Conservation (phyloP, 2,888 invertebrate genomes). For the Chalcosyrphus nemorum region DNA sequence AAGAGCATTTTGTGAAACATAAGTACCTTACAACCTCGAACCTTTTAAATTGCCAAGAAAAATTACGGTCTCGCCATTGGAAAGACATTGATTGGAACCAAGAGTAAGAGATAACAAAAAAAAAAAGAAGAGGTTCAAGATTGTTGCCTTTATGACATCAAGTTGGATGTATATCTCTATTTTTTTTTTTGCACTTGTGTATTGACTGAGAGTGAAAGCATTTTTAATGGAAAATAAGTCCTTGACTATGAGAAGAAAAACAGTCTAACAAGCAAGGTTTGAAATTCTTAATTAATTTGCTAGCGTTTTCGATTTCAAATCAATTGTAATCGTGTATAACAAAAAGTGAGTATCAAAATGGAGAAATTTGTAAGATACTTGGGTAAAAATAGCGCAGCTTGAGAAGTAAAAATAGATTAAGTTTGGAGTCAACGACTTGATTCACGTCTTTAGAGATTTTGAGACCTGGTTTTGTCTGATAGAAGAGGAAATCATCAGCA, state of each 20-base stretch:
- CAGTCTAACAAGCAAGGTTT: not conserved
- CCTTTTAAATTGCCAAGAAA: constrained; percentile 44
- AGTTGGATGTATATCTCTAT: not conserved
- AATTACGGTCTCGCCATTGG: constrained; percentile 13
- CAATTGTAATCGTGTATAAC: not conserved
- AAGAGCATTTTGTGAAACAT: not conserved
- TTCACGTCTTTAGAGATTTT: too few relatives aligned
- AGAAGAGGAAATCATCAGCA: too few relatives aligned
- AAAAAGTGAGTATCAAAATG: too few relatives aligned
- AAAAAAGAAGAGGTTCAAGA: not conserved
- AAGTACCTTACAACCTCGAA: constrained; percentile 18
- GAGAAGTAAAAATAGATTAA: too few relatives aligned
- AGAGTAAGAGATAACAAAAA: constrained; percentile 1
- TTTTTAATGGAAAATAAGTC: constrained; percentile 29
- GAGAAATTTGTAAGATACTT: too few relatives aligned
- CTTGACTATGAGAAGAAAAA: not conserved
- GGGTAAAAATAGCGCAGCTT: too few relatives aligned
- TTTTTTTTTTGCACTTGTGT: not conserved
- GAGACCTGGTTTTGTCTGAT: too few relatives aligned
- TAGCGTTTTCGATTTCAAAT: not conserved
- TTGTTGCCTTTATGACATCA: not conserved
- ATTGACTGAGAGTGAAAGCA: not conserved
- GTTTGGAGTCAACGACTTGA: too few relatives aligned
- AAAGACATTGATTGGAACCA: constrained; percentile 28
- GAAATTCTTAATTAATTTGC: constrained; percentile 20